Conservation (phyloP, 2,888 invertebrate genomes). For the Bellardia bayeri region DNA sequence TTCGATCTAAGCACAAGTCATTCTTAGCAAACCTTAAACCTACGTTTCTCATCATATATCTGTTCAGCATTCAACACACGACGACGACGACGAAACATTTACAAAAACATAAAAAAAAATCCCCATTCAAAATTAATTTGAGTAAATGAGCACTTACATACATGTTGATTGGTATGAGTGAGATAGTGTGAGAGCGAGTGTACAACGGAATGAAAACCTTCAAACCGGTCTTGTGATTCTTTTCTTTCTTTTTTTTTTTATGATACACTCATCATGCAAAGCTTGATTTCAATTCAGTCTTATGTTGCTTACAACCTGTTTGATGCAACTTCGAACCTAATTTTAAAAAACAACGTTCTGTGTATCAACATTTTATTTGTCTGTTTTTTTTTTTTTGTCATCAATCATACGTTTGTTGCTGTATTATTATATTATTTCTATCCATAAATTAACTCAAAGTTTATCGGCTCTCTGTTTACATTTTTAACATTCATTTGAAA, state of each 20-base stretch:
- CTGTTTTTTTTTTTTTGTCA: conserved; percentile 8
- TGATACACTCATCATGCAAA: conserved; percentile 52
- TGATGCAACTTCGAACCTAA: conserved; percentile 45
- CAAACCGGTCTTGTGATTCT: conserved; percentile 56
- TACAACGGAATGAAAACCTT: conserved; percentile 20
- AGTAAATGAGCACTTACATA: conserved; percentile 58
- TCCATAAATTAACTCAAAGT: conserved; percentile 44
- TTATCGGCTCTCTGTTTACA: conserved; percentile 72
- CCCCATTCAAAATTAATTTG: conserved; percentile 26
- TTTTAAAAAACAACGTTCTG: conserved; percentile 25
- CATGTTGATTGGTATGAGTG: not conserved
- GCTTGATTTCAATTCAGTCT: conserved; percentile 30
- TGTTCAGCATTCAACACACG: conserved; percentile 45
- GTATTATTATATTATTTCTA: conserved; percentile 33
- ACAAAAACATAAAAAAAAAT: conserved; percentile 23
- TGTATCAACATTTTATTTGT: not conserved
- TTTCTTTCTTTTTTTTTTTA: conserved; percentile 17
- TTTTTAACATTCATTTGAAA: conserved; percentile 28
- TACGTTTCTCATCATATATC: conserved; percentile 69
- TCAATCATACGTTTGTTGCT: conserved; percentile 32
- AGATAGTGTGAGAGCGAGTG: not conserved
- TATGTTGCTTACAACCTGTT: conserved; percentile 48
- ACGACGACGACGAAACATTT: conserved; percentile 4
- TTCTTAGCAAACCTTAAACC: conserved; percentile 75
- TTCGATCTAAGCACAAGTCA: conserved; percentile 76